These are phyloP conservation scores for Cinclus cinclus DNA, from an alignment of 2,113 vertebrate genomes.

Conservation along the genomic window DNA sequence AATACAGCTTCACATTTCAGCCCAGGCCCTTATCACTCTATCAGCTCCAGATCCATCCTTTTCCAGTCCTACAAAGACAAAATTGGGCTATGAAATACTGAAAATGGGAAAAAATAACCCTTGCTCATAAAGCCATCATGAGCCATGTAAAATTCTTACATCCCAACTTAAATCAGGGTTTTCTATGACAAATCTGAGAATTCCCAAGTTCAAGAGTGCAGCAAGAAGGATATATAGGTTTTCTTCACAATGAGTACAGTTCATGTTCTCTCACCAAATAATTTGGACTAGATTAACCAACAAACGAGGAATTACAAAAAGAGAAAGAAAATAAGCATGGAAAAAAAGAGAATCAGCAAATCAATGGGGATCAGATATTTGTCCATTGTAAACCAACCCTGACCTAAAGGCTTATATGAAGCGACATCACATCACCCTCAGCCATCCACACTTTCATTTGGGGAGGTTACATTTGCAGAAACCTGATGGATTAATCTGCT, in stretches of 20 bases:
- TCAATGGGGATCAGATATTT: background rate
- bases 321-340: background rate
- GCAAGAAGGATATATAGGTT: accelerated
- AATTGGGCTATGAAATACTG: background rate
- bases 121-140: background rate
- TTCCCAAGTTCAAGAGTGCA: background rate
- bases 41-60: background rate
- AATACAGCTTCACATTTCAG: background rate
- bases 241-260: background rate
- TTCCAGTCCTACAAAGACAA: background rate
- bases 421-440: background rate
- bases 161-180: background rate
- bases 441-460: background rate
- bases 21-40: background rate
- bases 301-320: background rate
- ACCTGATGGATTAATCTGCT: background rate
- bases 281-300: background rate
- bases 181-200: background rate
- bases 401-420: background rate
- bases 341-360: background rate
- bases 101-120: background rate
- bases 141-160: background rate
- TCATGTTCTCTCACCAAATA: background rate
- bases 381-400: background rate
- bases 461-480: background rate